phyloP scores from a whole-genome alignment of 1,140 invertebrate genomes.

The Carposina sasakii region DNA sequence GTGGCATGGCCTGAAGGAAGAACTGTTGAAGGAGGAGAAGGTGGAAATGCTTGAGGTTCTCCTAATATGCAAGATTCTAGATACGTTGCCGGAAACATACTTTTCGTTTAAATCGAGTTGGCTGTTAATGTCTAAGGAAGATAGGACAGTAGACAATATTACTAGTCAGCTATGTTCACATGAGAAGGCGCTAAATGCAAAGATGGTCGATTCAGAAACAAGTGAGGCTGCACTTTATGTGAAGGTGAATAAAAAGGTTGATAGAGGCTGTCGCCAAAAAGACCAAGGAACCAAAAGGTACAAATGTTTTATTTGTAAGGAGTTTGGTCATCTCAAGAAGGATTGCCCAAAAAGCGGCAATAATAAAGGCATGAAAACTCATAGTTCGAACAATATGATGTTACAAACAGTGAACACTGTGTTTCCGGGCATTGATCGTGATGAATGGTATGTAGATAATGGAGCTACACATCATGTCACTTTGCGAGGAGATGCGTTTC shows the following conservation, averaged over 20 bases:
- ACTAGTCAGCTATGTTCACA: constrained; percentile 15
- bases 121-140: constrained; percentile 11
- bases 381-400: background rate
- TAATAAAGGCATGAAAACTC: background rate
- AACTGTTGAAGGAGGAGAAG: constrained; percentile 7
- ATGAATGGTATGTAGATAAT: constrained; percentile 16
- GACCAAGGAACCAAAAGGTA: constrained; percentile 1
- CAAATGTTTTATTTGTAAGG: constrained; percentile 13
- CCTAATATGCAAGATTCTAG: constrained; percentile 21
- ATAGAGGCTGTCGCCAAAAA: background rate
- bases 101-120: constrained; percentile 22
- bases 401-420: background rate
- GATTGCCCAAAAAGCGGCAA: constrained; percentile 4
- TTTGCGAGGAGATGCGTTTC: background rate
- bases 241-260: constrained; percentile 2
- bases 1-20: constrained; percentile 7
- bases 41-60: constrained; percentile 15
- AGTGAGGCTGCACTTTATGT: background rate
- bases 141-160: constrained; percentile 17
- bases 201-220: background rate
- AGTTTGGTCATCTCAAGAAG: constrained; percentile 14
- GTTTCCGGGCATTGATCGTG: background rate
- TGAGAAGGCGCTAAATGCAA: constrained; percentile 12
- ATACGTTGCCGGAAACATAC: constrained; percentile 12
- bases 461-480: constrained; percentile 11